These are phyloP conservation scores for Xanthorhoe spadicearia DNA, from an alignment of 2,888 invertebrate genomes.

Conservation along the genomic window DNA sequence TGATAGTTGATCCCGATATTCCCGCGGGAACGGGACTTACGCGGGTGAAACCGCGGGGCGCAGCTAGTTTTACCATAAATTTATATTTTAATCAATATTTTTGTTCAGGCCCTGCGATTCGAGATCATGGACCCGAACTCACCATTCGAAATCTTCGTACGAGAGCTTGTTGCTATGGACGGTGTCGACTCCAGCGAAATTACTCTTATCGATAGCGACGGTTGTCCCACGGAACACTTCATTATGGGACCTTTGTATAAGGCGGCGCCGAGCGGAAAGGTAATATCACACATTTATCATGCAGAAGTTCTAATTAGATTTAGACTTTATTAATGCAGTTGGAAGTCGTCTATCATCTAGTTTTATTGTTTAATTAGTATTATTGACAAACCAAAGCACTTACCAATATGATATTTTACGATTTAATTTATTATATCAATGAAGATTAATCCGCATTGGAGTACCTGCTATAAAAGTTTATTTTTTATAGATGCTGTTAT, in stretches of 20 bases:
- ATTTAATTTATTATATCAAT: conserved; percentile 8
- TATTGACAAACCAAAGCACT: conserved; percentile 1
- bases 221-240: conserved; percentile 96
- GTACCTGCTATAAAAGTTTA: conserved; percentile 11
- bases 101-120: conserved; percentile 89
- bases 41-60: too few species aligned
- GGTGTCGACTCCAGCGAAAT: conserved; percentile 97
- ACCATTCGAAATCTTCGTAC: conserved; percentile 97
- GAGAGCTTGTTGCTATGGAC: conserved; percentile 97
- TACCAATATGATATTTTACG: conserved; percentile 7
- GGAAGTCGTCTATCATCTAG: neutral
- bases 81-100: conserved; percentile 9
- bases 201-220: conserved; percentile 94
- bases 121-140: conserved; percentile 96
- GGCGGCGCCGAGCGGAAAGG: conserved; percentile 91
- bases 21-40: too few species aligned
- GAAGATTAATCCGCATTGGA: conserved; percentile 7
- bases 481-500: conserved; percentile 89
- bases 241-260: conserved; percentile 97
- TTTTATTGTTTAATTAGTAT: neutral
- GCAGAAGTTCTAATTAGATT: conserved; percentile 7
- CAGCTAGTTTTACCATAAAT: conserved; percentile 10
- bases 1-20: too few species aligned
- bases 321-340: neutral
- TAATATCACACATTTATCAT: conserved; percentile 62